These are phyloP conservation scores for Ceratina australensis DNA, from an alignment of 1,140 invertebrate species.

Conservation along the genomic window DNA sequence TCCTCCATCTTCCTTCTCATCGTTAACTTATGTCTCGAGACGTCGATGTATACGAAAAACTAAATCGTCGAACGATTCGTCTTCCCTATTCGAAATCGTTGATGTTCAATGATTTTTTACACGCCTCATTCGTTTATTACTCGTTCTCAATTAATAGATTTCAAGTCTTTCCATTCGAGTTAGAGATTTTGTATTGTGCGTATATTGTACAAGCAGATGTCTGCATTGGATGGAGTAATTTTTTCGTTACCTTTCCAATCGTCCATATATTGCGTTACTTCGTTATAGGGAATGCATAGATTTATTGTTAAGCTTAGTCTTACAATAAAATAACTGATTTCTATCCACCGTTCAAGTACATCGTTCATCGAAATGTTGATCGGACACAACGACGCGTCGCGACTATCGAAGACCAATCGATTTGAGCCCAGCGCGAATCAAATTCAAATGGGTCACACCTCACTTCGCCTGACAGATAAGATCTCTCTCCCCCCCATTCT, in stretches of 20 bases:
- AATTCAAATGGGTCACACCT: constrained; percentile 50
- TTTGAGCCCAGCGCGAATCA: constrained; percentile 57
- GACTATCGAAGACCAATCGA: constrained; percentile 14
- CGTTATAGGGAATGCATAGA: background rate
- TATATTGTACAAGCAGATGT: too few species aligned
- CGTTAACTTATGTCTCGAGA: constrained; percentile 18
- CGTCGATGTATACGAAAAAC: constrained; percentile 19
- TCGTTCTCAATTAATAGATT: too few species aligned
- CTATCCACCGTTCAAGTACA: background rate
- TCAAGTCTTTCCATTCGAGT: too few species aligned
- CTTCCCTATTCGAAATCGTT: background rate
- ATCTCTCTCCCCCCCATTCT: constrained; percentile 50
- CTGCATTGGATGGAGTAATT: too few species aligned
- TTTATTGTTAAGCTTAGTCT: background rate
- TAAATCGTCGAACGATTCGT: constrained; percentile 32
- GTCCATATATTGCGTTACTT: background rate
- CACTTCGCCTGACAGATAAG: constrained; percentile 59
- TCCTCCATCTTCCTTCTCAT: background rate
- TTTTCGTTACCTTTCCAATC: too few species aligned
- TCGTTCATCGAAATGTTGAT: constrained; percentile 45
- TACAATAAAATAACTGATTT: background rate
- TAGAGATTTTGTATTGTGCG: too few species aligned
- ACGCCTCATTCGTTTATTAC: background rate
- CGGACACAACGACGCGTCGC: constrained; percentile 46
- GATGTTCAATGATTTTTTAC: background rate